Conservation (phyloP, 2,888 invertebrate genomes). For the Plagodis pulveraria region DNA sequence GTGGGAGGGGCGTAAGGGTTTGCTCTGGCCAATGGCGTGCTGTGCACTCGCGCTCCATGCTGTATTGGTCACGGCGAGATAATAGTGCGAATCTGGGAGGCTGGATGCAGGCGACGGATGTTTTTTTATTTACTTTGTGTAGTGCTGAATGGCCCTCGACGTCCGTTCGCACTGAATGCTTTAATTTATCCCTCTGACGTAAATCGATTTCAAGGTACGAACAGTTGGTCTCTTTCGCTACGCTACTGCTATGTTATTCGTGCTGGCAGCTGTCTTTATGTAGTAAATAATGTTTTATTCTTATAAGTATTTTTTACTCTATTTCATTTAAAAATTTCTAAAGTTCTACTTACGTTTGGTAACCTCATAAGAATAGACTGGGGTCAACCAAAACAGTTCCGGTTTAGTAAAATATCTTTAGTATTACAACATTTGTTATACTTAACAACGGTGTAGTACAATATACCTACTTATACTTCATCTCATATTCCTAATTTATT, state of each 20-base stretch:
- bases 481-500: too few relatives aligned
- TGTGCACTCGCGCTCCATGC: conserved; percentile 46
- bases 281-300: conserved; percentile 28
- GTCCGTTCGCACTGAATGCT: conserved; percentile 66
- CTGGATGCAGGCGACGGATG: conserved; percentile 67
- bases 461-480: too few relatives aligned
- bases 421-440: too few relatives aligned
- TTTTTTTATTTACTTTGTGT: conserved; percentile 72
- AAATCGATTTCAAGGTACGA: conserved; percentile 77
- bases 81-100: conserved; percentile 82
- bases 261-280: conserved; percentile 43
- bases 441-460: too few relatives aligned
- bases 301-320: neutral
- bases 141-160: conserved; percentile 65
- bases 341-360: too few relatives aligned
- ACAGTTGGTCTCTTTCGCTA: conserved; percentile 50
- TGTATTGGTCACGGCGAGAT: conserved; percentile 75
- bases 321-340: too few relatives aligned
- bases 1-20: conserved; percentile 76
- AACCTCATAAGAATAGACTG: too few relatives aligned
- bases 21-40: conserved; percentile 57
- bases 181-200: conserved; percentile 72
- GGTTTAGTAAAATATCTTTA: too few relatives aligned
- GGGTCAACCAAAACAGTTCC: too few relatives aligned
- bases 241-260: conserved; percentile 38